Evolutionary conservation across 2,797 vertebrate genomes (phyloP), one percentile per base, ranked within the genome.

Genomic region (Peromyscus attwateri): DNA sequence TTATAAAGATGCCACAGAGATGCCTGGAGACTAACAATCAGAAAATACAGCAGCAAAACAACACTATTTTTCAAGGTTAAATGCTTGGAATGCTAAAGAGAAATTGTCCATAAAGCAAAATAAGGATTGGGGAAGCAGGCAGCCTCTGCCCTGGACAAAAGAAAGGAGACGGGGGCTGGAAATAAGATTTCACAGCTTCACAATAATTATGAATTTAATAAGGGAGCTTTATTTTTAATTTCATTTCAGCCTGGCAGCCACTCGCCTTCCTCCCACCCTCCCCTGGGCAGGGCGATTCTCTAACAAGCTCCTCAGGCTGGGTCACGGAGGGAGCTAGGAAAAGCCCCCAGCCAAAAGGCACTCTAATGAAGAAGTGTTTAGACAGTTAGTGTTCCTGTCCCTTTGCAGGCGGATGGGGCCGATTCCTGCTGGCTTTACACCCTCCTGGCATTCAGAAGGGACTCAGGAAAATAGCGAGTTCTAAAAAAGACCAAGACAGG

Each of bases 61-160:
- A 97, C 98, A 96, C 98, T 97, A 97, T 98, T 98, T 98, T 98
- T 99, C 98, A 99, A 99, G 98, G 98, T 98, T 98, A 98, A 98
- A 98, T 97, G 98, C 97, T 98, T 97, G 94, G 98, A 98, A 98
- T 98, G 97, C 97, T 98, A 98, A 99, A 98, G 98, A 98, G 98
- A 97, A 98, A 97, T 96, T 95, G 97, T 97, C 98, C 85, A 88
- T 98, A 98, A 98, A 98, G 97, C 96, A 97, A 97, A 98, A 95
- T 84, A 97, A 96, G 97, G 91, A 64, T 95, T 97, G 57, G 3
- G 12, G 95, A 98, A 97, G 71, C 91, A 95, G 80, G 94, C 96
- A 70, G 71, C 55, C 11, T 82, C 97, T 49, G 70, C 92, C 93
- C 97, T 90, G 85, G 93, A 97, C 96, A 92, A 98, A 98, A 96